phyloP scores from a whole-genome alignment of 2,888 invertebrate species.

The Ophion ellenae region DNA sequence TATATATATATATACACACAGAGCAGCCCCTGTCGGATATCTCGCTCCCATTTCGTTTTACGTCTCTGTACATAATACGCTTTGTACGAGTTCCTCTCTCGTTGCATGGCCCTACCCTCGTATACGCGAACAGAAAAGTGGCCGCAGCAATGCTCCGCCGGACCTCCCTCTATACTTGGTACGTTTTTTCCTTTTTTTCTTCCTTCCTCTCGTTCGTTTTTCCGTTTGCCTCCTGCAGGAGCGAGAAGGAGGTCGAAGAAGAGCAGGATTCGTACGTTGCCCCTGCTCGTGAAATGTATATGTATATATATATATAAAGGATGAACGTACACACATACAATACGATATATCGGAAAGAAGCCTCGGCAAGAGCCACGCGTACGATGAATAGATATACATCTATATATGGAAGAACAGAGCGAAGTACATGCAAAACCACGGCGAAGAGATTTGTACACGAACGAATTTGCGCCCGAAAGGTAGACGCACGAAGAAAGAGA shows the following conservation, averaged over 20 bases:
- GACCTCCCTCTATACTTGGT: conserved; percentile 55
- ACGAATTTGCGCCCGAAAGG: conserved; percentile 40
- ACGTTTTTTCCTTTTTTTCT: conserved; percentile 53
- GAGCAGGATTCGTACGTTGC: conserved; percentile 75
- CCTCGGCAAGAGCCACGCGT: conserved; percentile 49
- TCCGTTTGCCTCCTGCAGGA: conserved; percentile 55
- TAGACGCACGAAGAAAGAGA: neutral
- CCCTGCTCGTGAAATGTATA: conserved; percentile 64
- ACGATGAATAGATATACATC: conserved; percentile 3
- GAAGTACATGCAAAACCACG: conserved; percentile 26
- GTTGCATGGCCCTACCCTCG: conserved; percentile 53
- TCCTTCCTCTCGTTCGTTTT: conserved; percentile 48
- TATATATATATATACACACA: conserved; percentile 33
- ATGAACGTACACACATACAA: neutral
- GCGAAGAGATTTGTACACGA: conserved; percentile 28
- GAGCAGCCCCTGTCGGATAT: conserved; percentile 74
- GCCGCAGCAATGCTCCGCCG: conserved; percentile 60
- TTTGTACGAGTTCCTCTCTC: conserved; percentile 74
- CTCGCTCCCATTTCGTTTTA: conserved; percentile 80
- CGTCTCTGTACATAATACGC: conserved; percentile 80
- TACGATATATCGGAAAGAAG: conserved; percentile 30
- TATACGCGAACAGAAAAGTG: conserved; percentile 48
- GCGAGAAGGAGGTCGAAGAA: conserved; percentile 66
- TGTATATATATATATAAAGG: conserved; percentile 1
- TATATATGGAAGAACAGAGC: neutral